Conservation (phyloP, 2,888 invertebrate species). For the Cotesia congregata region DNA sequence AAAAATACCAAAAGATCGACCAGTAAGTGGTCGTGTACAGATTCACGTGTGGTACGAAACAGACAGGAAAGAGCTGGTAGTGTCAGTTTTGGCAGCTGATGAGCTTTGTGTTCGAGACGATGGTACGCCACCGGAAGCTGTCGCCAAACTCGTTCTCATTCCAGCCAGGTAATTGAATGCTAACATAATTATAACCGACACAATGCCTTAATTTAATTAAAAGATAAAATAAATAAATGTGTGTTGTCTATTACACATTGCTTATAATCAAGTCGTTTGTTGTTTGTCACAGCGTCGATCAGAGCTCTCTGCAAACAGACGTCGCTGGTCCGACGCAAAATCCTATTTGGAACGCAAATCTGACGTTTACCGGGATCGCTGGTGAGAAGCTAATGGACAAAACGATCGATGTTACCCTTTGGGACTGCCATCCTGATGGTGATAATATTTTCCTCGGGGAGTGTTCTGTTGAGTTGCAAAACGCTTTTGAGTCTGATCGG, state of each 20-base stretch:
- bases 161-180: constrained; percentile 80
- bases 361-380: constrained; percentile 85
- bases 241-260: constrained; percentile 18
- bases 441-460: constrained; percentile 87
- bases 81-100: constrained; percentile 88
- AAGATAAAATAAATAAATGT: neutral
- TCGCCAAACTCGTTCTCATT: constrained; percentile 84
- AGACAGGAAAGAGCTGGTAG: constrained; percentile 85
- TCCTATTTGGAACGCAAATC: constrained; percentile 93
- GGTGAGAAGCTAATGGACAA: constrained; percentile 85
- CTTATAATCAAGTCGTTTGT: neutral
- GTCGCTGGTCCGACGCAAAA: constrained; percentile 89
- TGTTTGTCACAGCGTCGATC: constrained; percentile 76
- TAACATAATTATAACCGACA: constrained; percentile 14
- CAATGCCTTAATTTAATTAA: neutral
- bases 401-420: constrained; percentile 87
- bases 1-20: constrained; percentile 81
- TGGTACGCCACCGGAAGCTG: constrained; percentile 85
- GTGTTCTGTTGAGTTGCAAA: constrained; percentile 84
- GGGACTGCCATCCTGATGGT: constrained; percentile 88
- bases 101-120: constrained; percentile 86
- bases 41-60: constrained; percentile 92
- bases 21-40: constrained; percentile 85
- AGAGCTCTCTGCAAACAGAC: constrained; percentile 84
- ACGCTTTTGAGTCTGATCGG: constrained; percentile 88